Evolutionary conservation across 2,888 invertebrate genomes (phyloP).

Genomic region (Troides oblongomaculatus): DNA sequence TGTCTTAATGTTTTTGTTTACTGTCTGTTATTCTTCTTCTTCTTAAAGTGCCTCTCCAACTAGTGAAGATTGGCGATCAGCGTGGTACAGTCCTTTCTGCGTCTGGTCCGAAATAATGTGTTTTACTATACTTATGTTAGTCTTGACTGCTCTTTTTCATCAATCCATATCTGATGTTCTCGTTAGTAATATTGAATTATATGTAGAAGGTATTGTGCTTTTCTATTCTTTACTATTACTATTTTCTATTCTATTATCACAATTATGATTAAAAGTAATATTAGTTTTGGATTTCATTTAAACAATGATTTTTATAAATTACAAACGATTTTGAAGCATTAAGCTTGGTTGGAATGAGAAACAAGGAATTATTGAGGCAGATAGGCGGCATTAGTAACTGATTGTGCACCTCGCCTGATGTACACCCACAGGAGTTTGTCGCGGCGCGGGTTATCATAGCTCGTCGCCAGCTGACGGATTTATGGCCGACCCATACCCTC

Average conservation of each 20-base stretch:
- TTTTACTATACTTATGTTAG: too few species aligned
- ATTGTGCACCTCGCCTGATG: constrained; percentile 23
- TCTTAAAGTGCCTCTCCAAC: too few species aligned
- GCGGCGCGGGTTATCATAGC: constrained; percentile 23
- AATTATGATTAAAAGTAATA: background rate
- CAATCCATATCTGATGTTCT: too few species aligned
- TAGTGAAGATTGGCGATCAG: too few species aligned
- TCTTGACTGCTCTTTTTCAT: too few species aligned
- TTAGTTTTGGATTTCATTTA: background rate
- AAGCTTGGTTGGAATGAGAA: background rate
- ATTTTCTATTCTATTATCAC: background rate
- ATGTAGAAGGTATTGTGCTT: too few species aligned
- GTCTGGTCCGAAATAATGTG: too few species aligned
- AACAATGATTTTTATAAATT: constrained; percentile 1
- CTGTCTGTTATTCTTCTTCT: too few species aligned
- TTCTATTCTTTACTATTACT: too few species aligned
- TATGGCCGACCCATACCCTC: constrained; percentile 21
- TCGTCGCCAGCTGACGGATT: constrained; percentile 22
- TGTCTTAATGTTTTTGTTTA: too few species aligned
- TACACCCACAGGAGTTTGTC: constrained; percentile 22
- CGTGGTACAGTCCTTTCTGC: too few species aligned
- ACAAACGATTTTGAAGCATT: constrained; percentile 1
- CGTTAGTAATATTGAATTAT: too few species aligned
- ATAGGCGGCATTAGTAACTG: constrained; percentile 24
- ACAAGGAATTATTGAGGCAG: constrained; percentile 25